phyloP scores from a whole-genome alignment of 2,113 vertebrate genomes.

The Danionella cerebrum region DNA sequence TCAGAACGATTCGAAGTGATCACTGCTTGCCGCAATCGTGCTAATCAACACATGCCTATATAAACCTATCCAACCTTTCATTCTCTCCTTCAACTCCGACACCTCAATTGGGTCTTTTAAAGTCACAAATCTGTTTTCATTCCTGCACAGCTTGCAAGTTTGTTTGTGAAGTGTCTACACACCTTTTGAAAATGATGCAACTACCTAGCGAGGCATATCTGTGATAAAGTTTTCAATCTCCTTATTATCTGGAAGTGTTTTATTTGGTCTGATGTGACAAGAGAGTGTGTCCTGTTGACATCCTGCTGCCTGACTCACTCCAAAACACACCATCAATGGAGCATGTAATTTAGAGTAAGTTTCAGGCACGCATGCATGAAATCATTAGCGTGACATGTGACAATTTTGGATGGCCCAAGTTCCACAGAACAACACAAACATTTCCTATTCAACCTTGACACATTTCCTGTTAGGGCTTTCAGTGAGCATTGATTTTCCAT shows the following conservation, averaged over 20 bases:
- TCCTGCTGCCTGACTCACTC: background rate
- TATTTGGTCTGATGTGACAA: background rate
- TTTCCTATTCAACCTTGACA: background rate
- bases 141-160: no score
- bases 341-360: background rate
- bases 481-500: constrained; percentile 20
- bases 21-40: no score
- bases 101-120: no score
- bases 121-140: no score
- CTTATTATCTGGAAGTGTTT: background rate
- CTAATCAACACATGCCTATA: no score
- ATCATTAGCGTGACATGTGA: background rate
- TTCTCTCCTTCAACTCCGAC: no score
- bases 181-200: no score
- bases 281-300: background rate
- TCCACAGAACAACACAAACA: background rate
- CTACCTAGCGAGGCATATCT: no score
- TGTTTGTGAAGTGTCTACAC: no score
- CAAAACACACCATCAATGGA: background rate
- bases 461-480: constrained; percentile 6
- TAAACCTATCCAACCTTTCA: no score
- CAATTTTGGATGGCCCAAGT: background rate
- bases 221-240: no score
- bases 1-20: no score
- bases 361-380: background rate